phyloP scores from a whole-genome alignment of 2,113 vertebrate genomes.

The Grammomys dolichurus region DNA sequence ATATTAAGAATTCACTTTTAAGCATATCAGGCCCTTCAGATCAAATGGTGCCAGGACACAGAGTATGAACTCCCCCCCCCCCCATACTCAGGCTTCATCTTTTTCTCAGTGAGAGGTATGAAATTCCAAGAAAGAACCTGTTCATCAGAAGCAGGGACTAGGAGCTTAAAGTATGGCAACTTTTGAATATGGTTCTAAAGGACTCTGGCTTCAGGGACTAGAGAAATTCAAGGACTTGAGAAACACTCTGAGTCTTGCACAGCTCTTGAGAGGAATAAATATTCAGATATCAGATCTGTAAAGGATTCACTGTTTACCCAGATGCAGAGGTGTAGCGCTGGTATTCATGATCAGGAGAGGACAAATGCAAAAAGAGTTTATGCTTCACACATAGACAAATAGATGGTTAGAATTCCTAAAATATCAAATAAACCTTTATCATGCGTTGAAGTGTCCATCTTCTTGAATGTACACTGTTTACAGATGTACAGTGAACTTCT shows the following conservation, averaged over 20 bases:
- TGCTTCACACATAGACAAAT: neutral
- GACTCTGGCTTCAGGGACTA: neutral
- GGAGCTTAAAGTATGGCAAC: neutral
- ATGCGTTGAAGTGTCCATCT: neutral
- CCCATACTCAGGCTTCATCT: neutral
- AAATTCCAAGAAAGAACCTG: neutral
- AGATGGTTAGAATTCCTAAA: neutral
- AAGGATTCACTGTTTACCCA: conserved; percentile 9
- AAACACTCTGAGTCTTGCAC: neutral
- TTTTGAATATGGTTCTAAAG: neutral
- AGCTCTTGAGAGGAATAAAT: neutral
- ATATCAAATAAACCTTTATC: neutral
- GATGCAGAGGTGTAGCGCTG: neutral
- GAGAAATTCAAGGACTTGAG: neutral
- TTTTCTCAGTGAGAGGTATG: neutral
- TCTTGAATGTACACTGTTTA: neutral
- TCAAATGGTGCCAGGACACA: neutral
- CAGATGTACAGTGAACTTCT: neutral
- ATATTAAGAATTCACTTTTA: conserved; percentile 50
- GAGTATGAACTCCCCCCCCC: neutral
- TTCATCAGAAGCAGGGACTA: neutral
- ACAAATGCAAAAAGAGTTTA: neutral
- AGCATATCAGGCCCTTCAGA: conserved; percentile 1
- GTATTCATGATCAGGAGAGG: neutral
- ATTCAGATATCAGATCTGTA: conserved; percentile 12